Percentiles rank a stretch among this genome's conserved stretches.
Conservation (phyloP, 1,140 invertebrate genomes). For the Propsilocerus akamusi region DNA sequence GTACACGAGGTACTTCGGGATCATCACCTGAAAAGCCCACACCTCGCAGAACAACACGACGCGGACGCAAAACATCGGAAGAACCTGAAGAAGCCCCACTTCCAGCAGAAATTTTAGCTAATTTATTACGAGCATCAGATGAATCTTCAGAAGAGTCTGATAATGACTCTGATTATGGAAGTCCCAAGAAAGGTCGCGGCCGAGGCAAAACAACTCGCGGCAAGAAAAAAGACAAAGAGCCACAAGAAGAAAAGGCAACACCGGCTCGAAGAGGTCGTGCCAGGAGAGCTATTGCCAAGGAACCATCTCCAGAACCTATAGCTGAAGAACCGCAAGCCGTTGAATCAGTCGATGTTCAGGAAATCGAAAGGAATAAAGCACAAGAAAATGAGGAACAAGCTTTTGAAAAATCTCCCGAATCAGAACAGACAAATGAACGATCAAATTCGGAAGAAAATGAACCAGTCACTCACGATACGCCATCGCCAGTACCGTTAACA, state of each 20-base stretch:
- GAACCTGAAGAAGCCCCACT: background rate
- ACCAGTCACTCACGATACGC: too few species aligned
- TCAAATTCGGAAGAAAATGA: background rate
- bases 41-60: background rate
- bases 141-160: background rate
- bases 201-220: background rate
- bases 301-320: background rate
- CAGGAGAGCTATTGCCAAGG: background rate
- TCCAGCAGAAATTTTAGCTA: background rate
- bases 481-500: too few species aligned
- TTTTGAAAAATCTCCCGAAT: background rate
- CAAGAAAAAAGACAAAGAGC: background rate
- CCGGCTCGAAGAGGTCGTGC: background rate
- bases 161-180: conserved; percentile 1
- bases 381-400: background rate
- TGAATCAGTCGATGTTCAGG: background rate
- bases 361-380: background rate
- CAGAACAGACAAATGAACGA: background rate
- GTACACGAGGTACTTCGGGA: background rate
- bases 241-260: background rate
- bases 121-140: background rate
- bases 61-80: background rate
- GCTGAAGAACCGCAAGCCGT: background rate
- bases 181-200: background rate
- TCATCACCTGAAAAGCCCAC: background rate